A percentile compares a stretch with the other conserved stretches of the same genome.
phyloP scores from a whole-genome alignment of 2,888 invertebrate genomes.

The Euplagia quadripunctaria region DNA sequence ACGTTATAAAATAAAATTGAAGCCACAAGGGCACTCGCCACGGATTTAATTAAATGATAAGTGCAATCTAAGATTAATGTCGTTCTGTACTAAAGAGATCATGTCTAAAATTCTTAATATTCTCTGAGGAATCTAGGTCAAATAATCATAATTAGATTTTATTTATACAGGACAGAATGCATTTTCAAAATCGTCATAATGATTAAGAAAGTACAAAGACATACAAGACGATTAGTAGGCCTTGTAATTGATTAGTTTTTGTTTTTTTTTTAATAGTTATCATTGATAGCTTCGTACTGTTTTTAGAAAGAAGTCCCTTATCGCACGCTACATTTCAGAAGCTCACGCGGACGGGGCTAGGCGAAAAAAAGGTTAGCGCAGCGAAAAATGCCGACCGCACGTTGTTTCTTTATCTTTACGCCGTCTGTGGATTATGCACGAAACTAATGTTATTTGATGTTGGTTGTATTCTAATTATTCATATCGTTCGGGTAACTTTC shows the following conservation, averaged over 20 bases:
- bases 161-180: slow-evolving; percentile 22
- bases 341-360: no score
- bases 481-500: no score
- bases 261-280: background rate
- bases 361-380: no score
- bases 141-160: slow-evolving; percentile 42
- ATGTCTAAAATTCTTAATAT: slow-evolving; percentile 64
- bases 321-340: no score
- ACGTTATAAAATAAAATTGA: slow-evolving; percentile 87
- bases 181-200: background rate
- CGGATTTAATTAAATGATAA: slow-evolving; percentile 88
- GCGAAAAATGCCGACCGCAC: no score
- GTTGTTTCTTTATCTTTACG: no score
- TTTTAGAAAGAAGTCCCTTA: no score
- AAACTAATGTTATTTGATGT: no score
- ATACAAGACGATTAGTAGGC: background rate
- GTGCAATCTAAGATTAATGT: slow-evolving; percentile 84
- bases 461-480: no score
- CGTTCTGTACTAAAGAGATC: slow-evolving; percentile 67
- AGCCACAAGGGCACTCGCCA: slow-evolving; percentile 80
- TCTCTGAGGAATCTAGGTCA: slow-evolving; percentile 40
- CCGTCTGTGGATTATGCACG: no score
- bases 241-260: background rate
- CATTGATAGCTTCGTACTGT: background rate
- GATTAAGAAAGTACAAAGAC: background rate